A percentile compares a stretch with the other conserved stretches of the same genome.
phyloP scores from a whole-genome alignment of 1,140 invertebrate genomes.

The Pemphigus obesinymphae region DNA sequence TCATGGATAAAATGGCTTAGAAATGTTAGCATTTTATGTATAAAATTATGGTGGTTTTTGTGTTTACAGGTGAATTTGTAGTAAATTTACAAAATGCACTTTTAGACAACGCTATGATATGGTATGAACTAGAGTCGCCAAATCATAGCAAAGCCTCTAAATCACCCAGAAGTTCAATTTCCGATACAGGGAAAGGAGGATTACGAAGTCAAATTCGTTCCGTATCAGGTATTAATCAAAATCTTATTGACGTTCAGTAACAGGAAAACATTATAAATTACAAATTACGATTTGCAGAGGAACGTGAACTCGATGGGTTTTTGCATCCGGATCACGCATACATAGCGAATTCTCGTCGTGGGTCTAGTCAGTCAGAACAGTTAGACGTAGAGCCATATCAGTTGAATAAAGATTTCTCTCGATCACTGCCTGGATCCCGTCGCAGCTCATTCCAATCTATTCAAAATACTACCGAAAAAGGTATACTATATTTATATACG shows the following conservation, averaged over 20 bases:
- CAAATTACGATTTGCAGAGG: constrained; percentile 52
- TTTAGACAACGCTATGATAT: constrained; percentile 76
- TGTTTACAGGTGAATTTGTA: constrained; percentile 60
- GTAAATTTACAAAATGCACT: constrained; percentile 76
- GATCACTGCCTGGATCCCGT: constrained; percentile 74
- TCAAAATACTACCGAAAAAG: constrained; percentile 45
- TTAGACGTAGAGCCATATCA: constrained; percentile 80
- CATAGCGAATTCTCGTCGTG: constrained; percentile 61
- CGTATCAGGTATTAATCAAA: constrained; percentile 55
- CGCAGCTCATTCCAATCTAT: constrained; percentile 70
- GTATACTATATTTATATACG: not conserved
- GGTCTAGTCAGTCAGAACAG: constrained; percentile 78
- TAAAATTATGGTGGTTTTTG: too few species aligned
- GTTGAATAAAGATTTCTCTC: constrained; percentile 75
- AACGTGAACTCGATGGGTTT: constrained; percentile 66
- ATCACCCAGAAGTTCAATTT: constrained; percentile 71
- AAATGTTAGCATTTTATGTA: too few species aligned
- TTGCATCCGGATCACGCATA: constrained; percentile 79
- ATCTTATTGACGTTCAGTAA: not conserved
- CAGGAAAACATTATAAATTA: not conserved
- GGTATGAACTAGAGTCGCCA: constrained; percentile 80
- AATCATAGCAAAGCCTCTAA: constrained; percentile 60
- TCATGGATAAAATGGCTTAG: too few species aligned
- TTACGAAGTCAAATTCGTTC: constrained; percentile 61
- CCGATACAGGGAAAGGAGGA: constrained; percentile 57